phyloP scores from a whole-genome alignment of 2,797 vertebrate genomes.

The Pseudocheirus occidentalis region DNA sequence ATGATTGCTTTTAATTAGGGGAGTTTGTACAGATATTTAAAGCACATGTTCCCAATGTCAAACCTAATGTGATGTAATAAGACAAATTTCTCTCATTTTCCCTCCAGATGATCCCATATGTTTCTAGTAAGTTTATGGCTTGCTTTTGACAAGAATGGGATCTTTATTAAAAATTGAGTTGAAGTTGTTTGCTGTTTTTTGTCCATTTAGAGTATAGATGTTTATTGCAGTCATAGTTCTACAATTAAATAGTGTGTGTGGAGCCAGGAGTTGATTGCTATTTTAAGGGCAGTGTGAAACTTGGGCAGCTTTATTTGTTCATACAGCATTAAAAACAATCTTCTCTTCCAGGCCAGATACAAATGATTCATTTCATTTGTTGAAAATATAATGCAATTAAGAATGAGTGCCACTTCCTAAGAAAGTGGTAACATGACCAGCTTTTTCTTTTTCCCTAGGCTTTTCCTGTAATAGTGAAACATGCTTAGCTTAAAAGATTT shows the following conservation, averaged over 20 bases:
- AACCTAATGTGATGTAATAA: slow-evolving; percentile 42
- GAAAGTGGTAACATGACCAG: background rate
- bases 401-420: background rate
- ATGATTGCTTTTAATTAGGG: slow-evolving; percentile 55
- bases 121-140: slow-evolving; percentile 22
- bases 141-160: slow-evolving; percentile 44
- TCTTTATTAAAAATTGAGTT: slow-evolving; percentile 6
- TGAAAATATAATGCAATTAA: background rate
- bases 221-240: slow-evolving; percentile 47
- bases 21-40: slow-evolving; percentile 51
- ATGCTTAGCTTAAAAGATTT: background rate
- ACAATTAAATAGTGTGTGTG: slow-evolving; percentile 28
- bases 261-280: slow-evolving; percentile 31
- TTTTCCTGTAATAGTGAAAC: background rate
- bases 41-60: slow-evolving; percentile 33
- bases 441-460: background rate
- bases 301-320: background rate
- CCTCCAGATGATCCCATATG: slow-evolving; percentile 13
- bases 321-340: slow-evolving; percentile 8
- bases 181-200: slow-evolving; percentile 22
- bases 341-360: background rate
- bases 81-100: slow-evolving; percentile 34
- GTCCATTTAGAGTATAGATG: slow-evolving; percentile 5
- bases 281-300: slow-evolving; percentile 27
- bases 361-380: background rate